Evolutionary conservation across 2,113 vertebrate genomes (phyloP).

Genomic region (Ornithorhynchus anatinus): DNA sequence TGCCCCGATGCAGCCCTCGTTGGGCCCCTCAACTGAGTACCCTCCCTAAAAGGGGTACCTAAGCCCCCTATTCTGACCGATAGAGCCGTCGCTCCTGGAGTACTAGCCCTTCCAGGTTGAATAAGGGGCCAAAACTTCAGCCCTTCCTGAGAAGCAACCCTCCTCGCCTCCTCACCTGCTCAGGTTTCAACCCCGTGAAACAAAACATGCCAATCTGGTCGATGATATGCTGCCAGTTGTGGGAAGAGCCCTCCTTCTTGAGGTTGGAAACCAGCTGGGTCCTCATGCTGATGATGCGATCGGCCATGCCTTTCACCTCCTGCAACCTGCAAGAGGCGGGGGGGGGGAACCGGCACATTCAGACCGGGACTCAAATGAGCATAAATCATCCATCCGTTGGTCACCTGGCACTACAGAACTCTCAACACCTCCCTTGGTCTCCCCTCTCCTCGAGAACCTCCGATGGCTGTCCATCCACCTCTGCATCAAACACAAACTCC

Average conservation of each 20-base stretch:
- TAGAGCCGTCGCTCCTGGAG: neutral
- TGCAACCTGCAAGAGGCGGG: conserved; percentile 75
- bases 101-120: neutral
- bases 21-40: neutral
- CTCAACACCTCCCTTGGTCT: no score
- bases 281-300: conserved; percentile 95
- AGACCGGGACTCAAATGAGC: no score
- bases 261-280: conserved; percentile 90
- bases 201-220: conserved; percentile 99
- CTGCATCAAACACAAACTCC: no score
- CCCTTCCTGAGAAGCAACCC: neutral
- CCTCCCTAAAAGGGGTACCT: neutral
- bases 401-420: no score
- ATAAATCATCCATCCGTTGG: no score
- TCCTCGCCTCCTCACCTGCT: conserved; percentile 75
- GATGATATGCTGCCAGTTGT: conserved; percentile 94
- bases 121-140: neutral
- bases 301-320: conserved; percentile 94
- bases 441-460: no score
- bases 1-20: no score
- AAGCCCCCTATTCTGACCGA: neutral
- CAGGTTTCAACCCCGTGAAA: conserved; percentile 94
- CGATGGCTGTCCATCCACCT: no score
- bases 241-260: conserved; percentile 91
- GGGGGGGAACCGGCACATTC: no score